These are phyloP conservation scores for Pyrgilauda ruficollis DNA, from an alignment of 2,113 vertebrate species.

Conservation along the genomic window DNA sequence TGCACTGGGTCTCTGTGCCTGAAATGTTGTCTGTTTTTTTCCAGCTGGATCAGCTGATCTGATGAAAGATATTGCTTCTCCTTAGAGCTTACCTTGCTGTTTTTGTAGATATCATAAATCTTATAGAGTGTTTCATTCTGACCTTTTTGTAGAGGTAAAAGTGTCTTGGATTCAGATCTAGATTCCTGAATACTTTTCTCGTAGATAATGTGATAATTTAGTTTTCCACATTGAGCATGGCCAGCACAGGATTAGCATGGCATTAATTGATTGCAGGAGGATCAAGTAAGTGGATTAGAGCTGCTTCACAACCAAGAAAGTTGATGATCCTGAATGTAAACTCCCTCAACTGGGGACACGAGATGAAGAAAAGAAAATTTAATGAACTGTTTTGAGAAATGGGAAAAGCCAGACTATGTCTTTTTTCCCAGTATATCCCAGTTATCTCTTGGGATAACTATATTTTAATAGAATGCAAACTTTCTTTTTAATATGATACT, in stretches of 20 bases:
- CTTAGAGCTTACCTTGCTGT: neutral
- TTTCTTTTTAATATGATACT: slow-evolving; percentile 36
- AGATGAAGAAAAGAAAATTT: slow-evolving; percentile 16
- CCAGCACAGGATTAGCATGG: neutral
- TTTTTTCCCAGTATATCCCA: neutral
- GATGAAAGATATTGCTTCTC: neutral
- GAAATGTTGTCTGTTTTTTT: neutral
- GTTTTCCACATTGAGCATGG: neutral
- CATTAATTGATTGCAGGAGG: neutral
- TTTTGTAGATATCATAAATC: neutral
- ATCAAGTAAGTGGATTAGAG: slow-evolving; percentile 8
- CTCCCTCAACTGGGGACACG: neutral
- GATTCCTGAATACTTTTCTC: neutral
- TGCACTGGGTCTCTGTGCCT: neutral
- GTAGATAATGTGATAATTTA: neutral
- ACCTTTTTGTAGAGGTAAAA: neutral
- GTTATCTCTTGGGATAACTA: neutral
- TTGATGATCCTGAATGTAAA: slow-evolving; percentile 8
- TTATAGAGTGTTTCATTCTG: neutral
- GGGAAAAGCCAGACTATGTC: neutral
- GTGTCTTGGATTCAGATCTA: slow-evolving; percentile 4
- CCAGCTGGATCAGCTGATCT: neutral
- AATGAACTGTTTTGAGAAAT: slow-evolving; percentile 1
- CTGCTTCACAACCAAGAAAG: neutral
- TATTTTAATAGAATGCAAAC: slow-evolving; percentile 44